phyloP scores from a whole-genome alignment of 2,797 vertebrate genomes.

The Taenioides sp. region DNA sequence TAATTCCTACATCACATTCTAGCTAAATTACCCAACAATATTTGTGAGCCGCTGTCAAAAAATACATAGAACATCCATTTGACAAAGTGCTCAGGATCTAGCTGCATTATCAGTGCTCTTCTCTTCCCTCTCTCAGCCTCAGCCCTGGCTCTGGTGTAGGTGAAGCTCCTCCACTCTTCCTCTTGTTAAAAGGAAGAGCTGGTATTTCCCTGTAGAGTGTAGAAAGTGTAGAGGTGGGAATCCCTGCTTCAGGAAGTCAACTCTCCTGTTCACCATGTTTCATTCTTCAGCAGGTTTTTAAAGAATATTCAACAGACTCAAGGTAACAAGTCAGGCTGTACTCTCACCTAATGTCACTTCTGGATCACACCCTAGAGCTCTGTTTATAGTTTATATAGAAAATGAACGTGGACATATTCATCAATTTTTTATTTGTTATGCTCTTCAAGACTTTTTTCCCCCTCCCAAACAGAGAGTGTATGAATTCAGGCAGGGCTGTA shows the following conservation, averaged over 20 bases:
- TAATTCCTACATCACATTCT: background rate
- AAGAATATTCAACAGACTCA: background rate
- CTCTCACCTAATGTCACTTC: background rate
- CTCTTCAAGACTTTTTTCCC: background rate
- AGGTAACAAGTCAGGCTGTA: background rate
- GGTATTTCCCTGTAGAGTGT: conserved; percentile 8
- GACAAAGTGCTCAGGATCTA: background rate
- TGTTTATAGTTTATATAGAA: background rate
- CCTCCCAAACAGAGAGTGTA: background rate
- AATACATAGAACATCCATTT: background rate
- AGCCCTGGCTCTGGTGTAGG: background rate
- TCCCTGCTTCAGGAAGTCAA: conserved; percentile 2
- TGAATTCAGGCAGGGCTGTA: background rate
- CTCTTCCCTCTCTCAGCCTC: background rate
- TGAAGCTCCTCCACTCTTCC: conserved; percentile 2
- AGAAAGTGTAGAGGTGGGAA: background rate
- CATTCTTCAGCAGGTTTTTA: background rate
- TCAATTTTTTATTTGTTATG: background rate
- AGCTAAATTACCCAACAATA: background rate
- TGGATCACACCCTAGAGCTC: background rate
- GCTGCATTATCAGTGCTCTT: background rate
- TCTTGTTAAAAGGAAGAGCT: conserved; percentile 1
- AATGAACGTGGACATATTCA: background rate
- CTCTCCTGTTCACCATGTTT: background rate
- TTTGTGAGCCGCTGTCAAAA: background rate